Base-by-base conservation (phyloP, 2,888 invertebrate species). In the Antheraea assamensis region DNA sequence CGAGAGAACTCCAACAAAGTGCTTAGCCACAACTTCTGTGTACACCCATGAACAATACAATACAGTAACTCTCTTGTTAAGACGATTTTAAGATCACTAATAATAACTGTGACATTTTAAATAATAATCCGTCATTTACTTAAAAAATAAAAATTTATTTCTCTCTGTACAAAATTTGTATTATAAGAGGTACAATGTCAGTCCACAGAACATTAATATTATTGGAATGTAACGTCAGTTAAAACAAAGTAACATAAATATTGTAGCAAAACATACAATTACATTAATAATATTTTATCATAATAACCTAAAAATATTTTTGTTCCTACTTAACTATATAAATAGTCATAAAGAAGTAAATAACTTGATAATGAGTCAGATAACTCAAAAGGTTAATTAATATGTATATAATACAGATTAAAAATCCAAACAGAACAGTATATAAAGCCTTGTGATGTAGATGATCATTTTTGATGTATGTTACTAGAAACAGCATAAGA, bases 241-340 rank as follows among this genome's bases (percentile, higher is more conserved):
- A 64, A 30, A 64, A 30, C 24, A 58, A 58, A 58, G 24, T 30
- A 64, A 64, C 61, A 27, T 64, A 15, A 17, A 30, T 17, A 64
- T 64, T 30, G n/a, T 58, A 58, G 58, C 58, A 58, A 58, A 58
- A 58, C 24, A 58, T 70, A 74, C 71, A 75, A 71, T 42, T 42
- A 72, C 55, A 35, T 35, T 35, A n/a, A 70, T 42, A 3, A 70
- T 24, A 68, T 35, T 70, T 70, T 58, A 24, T 13, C 10, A 5
- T 58, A 47, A 70, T 47, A 70, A 24, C 47, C 15, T 64, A 30
- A 24, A 24, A 64, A 30, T 30, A 64, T 17, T 52, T 52, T 13
- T 30, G 17, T 64, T 30, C 15, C 30, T 64, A 64, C 30, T 15
- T 4, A 27, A 27, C 61, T 58, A 58, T 24, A 58, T 17, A 30